Base-by-base conservation (phyloP, 2,888 invertebrate species). In the Drosophila tripunctata region DNA sequence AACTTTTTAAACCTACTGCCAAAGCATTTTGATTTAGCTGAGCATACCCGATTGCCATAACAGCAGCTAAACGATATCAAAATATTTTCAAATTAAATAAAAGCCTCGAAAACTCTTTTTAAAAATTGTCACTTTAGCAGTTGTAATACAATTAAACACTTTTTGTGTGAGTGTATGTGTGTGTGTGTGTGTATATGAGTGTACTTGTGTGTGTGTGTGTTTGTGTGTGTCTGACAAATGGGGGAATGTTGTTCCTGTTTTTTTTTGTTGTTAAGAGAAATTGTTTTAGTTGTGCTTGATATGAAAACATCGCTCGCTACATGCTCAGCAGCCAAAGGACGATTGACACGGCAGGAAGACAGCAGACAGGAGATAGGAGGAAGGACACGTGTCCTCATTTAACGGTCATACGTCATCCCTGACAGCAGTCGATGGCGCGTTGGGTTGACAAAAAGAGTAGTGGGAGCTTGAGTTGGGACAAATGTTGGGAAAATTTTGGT, bases 81-180 rank as follows among this genome's bases (percentile, higher is more conserved):
- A 56, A 61, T 68, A 61, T 75, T 44, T 56, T 31, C 47, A 75
- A 65, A 72, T 70, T 71, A 75, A 75, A 73, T 71, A 71, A 71
- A 65, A 74, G 62, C 35, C 47, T 51, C 43, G 24, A 12, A 12
- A 14, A 12, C 30, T 14, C 17, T 54, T 66, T 31, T 17, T 48
- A 58, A 65, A 65, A 57, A 54, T 17, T 19, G 48, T 38, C 60
- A 57, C 52, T 62, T 24, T 41, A 47, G 58, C 45, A 58, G 75
- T 63, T 75, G 75, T 78, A 75, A 76, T 67, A 79, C 76, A 76
- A 76, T 76, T 76, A 75, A 79, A 72, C 58, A 71, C 67, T 64
- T 78, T 76, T 75, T 72, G 21, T 54, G 22, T 54, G 27, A 45
- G 45, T 44, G 27, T 27, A 10, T 7, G 27, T 8, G 27, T 27